These are phyloP conservation scores for Aviceda subcristata DNA, from an alignment of 2,113 vertebrate species.

Conservation along the genomic window DNA sequence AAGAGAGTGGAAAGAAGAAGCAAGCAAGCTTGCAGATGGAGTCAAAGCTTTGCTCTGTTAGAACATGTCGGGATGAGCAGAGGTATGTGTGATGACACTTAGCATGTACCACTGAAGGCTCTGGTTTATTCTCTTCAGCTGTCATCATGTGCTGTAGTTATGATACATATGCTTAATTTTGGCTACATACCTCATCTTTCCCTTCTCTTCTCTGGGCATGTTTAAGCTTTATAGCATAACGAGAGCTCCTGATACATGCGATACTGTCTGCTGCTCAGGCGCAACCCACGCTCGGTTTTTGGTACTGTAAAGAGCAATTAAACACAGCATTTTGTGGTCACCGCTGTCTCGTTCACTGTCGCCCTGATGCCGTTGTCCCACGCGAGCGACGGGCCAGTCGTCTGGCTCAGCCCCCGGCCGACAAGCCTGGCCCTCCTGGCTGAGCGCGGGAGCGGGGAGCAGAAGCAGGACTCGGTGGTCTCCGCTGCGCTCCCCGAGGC, in stretches of 20 bases:
- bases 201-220: not conserved
- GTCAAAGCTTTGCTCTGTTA: not conserved
- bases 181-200: slow-evolving; percentile 34
- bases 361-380: not conserved
- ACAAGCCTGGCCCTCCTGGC: not conserved
- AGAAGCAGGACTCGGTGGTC: not conserved
- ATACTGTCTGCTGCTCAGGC: not conserved
- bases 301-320: not conserved
- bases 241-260: not conserved
- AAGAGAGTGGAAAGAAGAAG: slow-evolving; percentile 28
- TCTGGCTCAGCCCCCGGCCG: not conserved
- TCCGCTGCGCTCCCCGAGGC: not conserved
- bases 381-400: not conserved
- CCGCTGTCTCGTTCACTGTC: not conserved
- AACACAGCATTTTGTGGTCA: not conserved
- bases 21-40: slow-evolving; percentile 28
- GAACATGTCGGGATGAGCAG: slow-evolving; percentile 50
- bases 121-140: slow-evolving; percentile 41
- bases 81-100: slow-evolving; percentile 51
- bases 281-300: not conserved
- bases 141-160: slow-evolving; percentile 41
- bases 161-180: slow-evolving; percentile 46
- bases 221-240: not conserved
- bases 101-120: slow-evolving; percentile 20
- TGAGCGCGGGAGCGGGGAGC: not conserved